Conservation (phyloP, 2,113 vertebrate genomes). For the Argyrosomus japonicus region DNA sequence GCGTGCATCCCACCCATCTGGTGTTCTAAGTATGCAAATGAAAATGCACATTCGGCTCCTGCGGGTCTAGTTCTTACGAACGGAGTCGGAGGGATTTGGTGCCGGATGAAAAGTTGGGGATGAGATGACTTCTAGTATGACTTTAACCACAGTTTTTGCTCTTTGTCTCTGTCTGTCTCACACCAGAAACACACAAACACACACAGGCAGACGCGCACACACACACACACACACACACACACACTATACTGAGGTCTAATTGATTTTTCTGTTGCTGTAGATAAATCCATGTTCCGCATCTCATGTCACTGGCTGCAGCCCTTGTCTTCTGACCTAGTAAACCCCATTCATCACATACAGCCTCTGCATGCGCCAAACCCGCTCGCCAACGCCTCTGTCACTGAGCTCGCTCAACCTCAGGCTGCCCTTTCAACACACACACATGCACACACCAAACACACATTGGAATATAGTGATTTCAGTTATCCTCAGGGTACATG, state of each 20-base stretch:
- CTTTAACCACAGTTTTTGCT: slow-evolving; percentile 44
- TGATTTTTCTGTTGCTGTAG: slow-evolving; percentile 73
- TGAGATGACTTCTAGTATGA: slow-evolving; percentile 55
- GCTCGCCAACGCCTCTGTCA: neutral
- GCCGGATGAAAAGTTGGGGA: slow-evolving; percentile 30
- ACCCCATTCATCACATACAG: slow-evolving; percentile 77
- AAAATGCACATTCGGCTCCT: slow-evolving; percentile 25
- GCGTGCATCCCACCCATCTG: slow-evolving; percentile 40
- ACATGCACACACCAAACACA: slow-evolving; percentile 26
- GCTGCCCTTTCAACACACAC: slow-evolving; percentile 52
- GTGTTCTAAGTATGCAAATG: slow-evolving; percentile 41
- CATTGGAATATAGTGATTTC: slow-evolving; percentile 35
- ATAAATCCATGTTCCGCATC: slow-evolving; percentile 77
- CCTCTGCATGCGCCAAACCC: slow-evolving; percentile 13
- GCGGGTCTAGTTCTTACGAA: slow-evolving; percentile 23
- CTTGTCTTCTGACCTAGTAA: slow-evolving; percentile 72
- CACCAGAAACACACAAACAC: slow-evolving; percentile 7
- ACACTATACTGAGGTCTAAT: slow-evolving; percentile 56
- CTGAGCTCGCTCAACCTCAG: slow-evolving; percentile 52
- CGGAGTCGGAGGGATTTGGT: slow-evolving; percentile 5
- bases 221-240: slow-evolving; percentile 30
- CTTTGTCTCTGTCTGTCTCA: slow-evolving; percentile 9
- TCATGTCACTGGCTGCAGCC: slow-evolving; percentile 70
- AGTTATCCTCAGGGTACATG: slow-evolving; percentile 12
- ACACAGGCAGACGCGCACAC: neutral